These are phyloP conservation scores for Pasiphila rectangulata DNA, from an alignment of 2,888 invertebrate species.

Conservation along the genomic window DNA sequence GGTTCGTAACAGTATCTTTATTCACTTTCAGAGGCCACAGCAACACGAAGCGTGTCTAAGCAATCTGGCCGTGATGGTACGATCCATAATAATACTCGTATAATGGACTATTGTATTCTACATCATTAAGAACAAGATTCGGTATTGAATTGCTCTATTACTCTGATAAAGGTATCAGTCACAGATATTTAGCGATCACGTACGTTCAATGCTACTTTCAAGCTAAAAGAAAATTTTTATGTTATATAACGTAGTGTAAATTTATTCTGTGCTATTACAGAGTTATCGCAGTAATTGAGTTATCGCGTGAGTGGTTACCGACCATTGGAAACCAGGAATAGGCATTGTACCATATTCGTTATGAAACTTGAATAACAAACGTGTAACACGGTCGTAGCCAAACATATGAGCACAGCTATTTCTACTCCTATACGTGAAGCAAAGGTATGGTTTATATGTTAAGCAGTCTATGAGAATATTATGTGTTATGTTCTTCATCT, in stretches of 20 bases:
- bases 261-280: constrained; percentile 1
- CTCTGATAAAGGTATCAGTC: constrained; percentile 1
- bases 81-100: constrained; percentile 49
- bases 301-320: constrained; percentile 26
- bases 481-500: no score
- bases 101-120: constrained; percentile 58
- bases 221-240: constrained; percentile 3
- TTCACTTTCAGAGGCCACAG: constrained; percentile 39
- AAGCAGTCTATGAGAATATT: no score
- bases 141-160: constrained; percentile 12
- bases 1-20: constrained; percentile 10
- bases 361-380: constrained; percentile 55
- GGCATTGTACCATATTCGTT: constrained; percentile 40
- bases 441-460: no score
- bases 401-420: constrained; percentile 36
- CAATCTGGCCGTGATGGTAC: constrained; percentile 45
- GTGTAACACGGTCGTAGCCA: constrained; percentile 49
- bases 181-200: neutral
- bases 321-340: constrained; percentile 39
- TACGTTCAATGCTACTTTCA: constrained; percentile 1
- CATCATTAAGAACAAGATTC: constrained; percentile 16
- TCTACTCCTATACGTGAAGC: constrained; percentile 5
- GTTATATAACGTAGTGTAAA: neutral
- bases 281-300: neutral
- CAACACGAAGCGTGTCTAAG: constrained; percentile 48